These are phyloP conservation scores for Arge pagana DNA, from an alignment of 2,888 invertebrate species.

Conservation along the genomic window DNA sequence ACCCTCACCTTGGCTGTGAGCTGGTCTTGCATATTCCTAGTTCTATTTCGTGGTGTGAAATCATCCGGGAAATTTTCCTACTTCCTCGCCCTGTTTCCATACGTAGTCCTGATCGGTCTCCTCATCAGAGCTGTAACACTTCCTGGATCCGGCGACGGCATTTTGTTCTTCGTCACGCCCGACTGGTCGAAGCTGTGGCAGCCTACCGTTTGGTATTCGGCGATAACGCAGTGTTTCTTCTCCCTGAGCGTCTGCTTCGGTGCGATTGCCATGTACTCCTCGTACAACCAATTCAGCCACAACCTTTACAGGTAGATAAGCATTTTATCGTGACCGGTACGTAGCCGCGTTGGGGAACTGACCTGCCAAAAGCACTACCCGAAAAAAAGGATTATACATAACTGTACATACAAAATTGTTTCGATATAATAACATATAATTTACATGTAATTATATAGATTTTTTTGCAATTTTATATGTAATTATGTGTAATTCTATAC, in stretches of 20 bases:
- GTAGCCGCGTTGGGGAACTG: not conserved
- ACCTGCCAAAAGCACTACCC: not conserved
- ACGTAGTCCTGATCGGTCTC: constrained; percentile 75
- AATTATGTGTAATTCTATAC: too few species aligned
- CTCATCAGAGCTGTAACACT: constrained; percentile 70
- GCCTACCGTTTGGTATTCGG: constrained; percentile 77
- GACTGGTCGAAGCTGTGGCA: constrained; percentile 76
- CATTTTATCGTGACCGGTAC: too few species aligned
- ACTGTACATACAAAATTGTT: too few species aligned
- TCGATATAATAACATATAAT: too few species aligned
- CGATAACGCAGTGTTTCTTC: constrained; percentile 80
- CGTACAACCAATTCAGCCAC: constrained; percentile 75
- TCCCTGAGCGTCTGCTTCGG: constrained; percentile 77
- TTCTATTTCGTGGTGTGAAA: constrained; percentile 74
- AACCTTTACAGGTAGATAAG: constrained; percentile 69
- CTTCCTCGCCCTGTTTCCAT: constrained; percentile 87
- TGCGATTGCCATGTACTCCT: constrained; percentile 78
- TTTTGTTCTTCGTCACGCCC: constrained; percentile 78
- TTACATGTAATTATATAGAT: too few species aligned
- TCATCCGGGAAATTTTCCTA: constrained; percentile 84
- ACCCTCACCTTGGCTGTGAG: constrained; percentile 68
- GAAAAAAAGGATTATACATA: too few species aligned
- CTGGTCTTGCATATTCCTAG: constrained; percentile 72
- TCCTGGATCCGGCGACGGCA: constrained; percentile 75
- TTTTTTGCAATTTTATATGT: too few species aligned